Evolutionary conservation across 2,888 invertebrate species (phyloP).

Genomic region (Gryllus longicercus): DNA sequence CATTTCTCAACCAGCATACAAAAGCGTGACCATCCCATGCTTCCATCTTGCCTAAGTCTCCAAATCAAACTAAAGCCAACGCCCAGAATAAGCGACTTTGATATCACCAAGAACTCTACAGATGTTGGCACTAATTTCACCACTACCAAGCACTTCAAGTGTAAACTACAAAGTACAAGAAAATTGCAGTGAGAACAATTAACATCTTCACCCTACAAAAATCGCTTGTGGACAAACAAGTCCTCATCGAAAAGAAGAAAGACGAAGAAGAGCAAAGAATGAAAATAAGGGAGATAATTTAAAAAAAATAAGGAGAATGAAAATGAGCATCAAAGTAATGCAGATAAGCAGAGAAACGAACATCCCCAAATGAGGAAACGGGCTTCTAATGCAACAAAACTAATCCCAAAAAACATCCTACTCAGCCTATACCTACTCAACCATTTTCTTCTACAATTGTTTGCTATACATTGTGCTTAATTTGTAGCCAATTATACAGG

Average conservation of each 20-base stretch:
- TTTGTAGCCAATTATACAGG: too few species aligned
- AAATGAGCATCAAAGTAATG: background rate
- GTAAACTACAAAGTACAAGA: background rate
- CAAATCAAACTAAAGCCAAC: background rate
- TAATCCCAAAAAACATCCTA: background rate
- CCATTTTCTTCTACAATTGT: too few species aligned
- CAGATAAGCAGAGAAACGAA: background rate
- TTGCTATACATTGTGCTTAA: too few species aligned
- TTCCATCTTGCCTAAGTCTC: background rate
- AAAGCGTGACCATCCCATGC: background rate
- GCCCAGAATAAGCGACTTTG: background rate
- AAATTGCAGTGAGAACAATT: background rate
- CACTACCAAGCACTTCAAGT: background rate
- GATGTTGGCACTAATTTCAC: background rate
- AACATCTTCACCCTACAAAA: background rate
- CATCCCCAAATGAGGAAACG: background rate
- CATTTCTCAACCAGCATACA: background rate
- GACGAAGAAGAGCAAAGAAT: background rate
- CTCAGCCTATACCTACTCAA: too few species aligned
- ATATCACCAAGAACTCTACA: background rate
- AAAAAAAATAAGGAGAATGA: background rate
- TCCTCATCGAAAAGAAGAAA: background rate
- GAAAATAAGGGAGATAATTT: background rate
- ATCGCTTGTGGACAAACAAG: background rate
- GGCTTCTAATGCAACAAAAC: background rate